These are phyloP conservation scores for Drosophila longiperda DNA, from an alignment of 2,888 invertebrate genomes.

Conservation along the genomic window DNA sequence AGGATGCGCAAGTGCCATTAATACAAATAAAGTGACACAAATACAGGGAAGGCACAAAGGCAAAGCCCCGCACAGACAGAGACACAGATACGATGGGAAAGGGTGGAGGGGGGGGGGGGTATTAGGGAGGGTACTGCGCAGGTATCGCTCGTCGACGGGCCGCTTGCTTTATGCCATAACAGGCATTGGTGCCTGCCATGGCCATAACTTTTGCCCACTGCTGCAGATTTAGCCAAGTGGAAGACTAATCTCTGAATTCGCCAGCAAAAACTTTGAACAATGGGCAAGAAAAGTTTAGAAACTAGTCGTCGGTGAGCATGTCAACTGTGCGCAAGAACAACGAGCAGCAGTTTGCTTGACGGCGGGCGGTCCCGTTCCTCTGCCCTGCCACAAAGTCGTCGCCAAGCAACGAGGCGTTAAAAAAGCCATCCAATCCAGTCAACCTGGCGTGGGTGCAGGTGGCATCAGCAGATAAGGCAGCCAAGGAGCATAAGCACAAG, in stretches of 20 bases:
- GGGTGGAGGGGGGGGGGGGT: neutral
- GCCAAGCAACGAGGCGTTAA: conserved; percentile 70
- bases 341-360: conserved; percentile 61
- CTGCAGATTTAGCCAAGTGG: conserved; percentile 78
- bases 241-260: conserved; percentile 80
- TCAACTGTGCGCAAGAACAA: conserved; percentile 75
- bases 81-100: neutral
- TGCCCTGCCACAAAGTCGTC: conserved; percentile 22
- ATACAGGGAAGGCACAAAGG: conserved; percentile 48
- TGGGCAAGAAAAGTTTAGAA: conserved; percentile 72
- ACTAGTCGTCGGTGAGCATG: conserved; percentile 76
- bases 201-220: conserved; percentile 72
- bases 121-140: conserved; percentile 33
- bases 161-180: conserved; percentile 52
- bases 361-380: conserved; percentile 52
- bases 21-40: conserved; percentile 80
- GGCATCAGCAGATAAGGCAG: conserved; percentile 2
- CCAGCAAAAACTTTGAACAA: conserved; percentile 73
- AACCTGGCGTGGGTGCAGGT: conserved; percentile 28
- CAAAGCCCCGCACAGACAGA: conserved; percentile 9
- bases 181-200: conserved; percentile 36
- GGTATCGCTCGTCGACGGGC: conserved; percentile 49
- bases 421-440: conserved; percentile 34
- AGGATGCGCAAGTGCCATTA: conserved; percentile 79
- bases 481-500: conserved; percentile 3